These are phyloP conservation scores for Ormyrus pomaceus DNA, from an alignment of 2,888 invertebrate species.

Conservation along the genomic window DNA sequence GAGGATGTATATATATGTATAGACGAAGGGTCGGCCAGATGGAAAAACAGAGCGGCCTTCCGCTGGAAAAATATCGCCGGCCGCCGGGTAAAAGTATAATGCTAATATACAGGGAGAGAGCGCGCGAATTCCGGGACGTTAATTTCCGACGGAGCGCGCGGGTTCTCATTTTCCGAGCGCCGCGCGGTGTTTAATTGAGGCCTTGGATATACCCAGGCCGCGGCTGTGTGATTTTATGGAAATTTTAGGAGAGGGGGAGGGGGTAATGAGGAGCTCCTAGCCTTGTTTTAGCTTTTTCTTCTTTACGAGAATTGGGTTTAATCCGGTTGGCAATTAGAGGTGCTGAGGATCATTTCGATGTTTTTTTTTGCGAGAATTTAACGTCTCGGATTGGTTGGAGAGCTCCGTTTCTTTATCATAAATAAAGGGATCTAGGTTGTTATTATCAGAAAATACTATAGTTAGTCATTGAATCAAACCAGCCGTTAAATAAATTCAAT, in stretches of 20 bases:
- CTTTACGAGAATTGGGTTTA: too few relatives aligned
- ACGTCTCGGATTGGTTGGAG: too few relatives aligned
- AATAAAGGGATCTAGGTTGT: too few relatives aligned
- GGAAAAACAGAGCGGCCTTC: slow-evolving; percentile 46
- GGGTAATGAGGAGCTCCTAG: slow-evolving; percentile 26
- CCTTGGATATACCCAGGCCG: background rate
- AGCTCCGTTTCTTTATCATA: too few relatives aligned
- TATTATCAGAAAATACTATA: too few relatives aligned
- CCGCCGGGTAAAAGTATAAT: slow-evolving; percentile 11
- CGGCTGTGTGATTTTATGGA: slow-evolving; percentile 38
- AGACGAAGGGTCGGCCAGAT: slow-evolving; percentile 22
- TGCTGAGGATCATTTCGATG: too few relatives aligned
- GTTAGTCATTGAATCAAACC: too few relatives aligned
- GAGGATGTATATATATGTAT: background rate
- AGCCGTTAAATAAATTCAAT: too few relatives aligned
- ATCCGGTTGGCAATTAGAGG: too few relatives aligned
- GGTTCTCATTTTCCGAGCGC: slow-evolving; percentile 22
- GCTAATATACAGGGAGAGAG: slow-evolving; percentile 37
- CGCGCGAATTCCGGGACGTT: slow-evolving; percentile 18
- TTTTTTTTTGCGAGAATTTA: too few relatives aligned
- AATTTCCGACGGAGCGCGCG: background rate
- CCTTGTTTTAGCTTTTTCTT: background rate
- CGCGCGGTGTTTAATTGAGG: slow-evolving; percentile 27
- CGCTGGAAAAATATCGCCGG: slow-evolving; percentile 44
- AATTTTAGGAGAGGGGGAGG: slow-evolving; percentile 20